Base-by-base conservation (phyloP, 2,888 invertebrate genomes). In the Standfussiana lucernea region DNA sequence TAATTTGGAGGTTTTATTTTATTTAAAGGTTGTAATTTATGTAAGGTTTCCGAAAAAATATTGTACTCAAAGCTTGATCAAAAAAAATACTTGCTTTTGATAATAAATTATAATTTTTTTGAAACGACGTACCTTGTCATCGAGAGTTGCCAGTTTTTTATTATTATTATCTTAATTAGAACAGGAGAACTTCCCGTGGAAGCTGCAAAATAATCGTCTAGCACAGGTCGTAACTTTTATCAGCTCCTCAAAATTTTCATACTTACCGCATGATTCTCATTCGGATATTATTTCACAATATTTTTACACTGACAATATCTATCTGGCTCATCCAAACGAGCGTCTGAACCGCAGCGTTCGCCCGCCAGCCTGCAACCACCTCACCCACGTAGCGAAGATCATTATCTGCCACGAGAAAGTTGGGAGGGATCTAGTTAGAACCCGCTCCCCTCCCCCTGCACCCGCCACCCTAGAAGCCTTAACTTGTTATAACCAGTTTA, bases 401-500 rank as follows among this genome's bases (percentile, higher is more conserved):
- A 96, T 96, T 96, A 96, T 96, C 96, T 95, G 90, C 90, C 90
- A 92, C 91, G 95, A 94, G 95, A 96, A 96, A 96, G 96, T 96
- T 95, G 93, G 93, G 95, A 93, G 95, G 95, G 95, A 95, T 95
- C 95, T 94, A 95, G 95, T 95, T 96, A 95, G 93, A 89, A 90
- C 93, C 93, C 91, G 88, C 64, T 88, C 88, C 88, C 88, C 69
- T 74, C 79, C 89, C 87, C 86, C 72, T 84, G 82, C 68, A 7
- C 87, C 87, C 88, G 70, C 81, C 89, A 83, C 89, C 91, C 89
- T 90, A 84, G 87, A 89, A 88, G 90, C 93, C 92, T 93, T 93
- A 95, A 96, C 96, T 95, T 95, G 96, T 94, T 96, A 95, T 96
- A 96, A 95, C 95, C 94, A 94, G 95, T 96, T 96, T 95, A 94